phyloP scores from a whole-genome alignment of 2,797 vertebrate genomes.

The Artibeus jamaicensis region DNA sequence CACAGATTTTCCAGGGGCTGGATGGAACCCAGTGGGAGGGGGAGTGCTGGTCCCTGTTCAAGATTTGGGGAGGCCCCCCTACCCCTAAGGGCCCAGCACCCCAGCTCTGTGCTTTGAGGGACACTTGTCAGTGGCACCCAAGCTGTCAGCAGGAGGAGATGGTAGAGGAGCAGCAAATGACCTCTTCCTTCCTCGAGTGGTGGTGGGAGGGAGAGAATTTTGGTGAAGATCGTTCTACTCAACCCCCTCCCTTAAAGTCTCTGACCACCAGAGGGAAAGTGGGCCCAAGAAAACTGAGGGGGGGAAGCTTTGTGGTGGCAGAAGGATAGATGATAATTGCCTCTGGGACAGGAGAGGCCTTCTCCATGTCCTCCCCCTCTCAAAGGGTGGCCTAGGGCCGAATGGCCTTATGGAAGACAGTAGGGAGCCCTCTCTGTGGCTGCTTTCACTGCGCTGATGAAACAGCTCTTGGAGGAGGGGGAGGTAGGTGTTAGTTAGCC shows the following conservation, averaged over 20 bases:
- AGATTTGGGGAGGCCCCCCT: not conserved
- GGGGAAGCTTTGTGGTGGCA: not conserved
- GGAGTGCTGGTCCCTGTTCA: not conserved
- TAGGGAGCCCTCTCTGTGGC: not conserved
- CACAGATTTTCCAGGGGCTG: conserved; percentile 58
- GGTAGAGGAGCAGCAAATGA: not conserved
- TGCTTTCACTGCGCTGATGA: not conserved
- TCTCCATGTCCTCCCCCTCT: not conserved
- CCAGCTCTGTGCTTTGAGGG: not conserved
- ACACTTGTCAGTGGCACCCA: not conserved
- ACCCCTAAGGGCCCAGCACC: not conserved
- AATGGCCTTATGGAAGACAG: not conserved
- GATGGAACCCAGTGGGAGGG: conserved; percentile 42
- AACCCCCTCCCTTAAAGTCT: not conserved
- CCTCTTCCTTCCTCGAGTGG: not conserved
- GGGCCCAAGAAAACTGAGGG: not conserved
- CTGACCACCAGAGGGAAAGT: not conserved
- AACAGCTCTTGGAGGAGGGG: not conserved
- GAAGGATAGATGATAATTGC: not conserved
- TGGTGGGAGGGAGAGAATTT: not conserved
- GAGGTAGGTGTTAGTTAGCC: not conserved
- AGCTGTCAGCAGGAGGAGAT: not conserved
- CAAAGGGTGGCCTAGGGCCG: not conserved
- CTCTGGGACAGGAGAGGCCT: not conserved
- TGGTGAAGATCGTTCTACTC: not conserved